Percentiles rank a stretch among this genome's conserved stretches.
These are phyloP conservation scores for Syritta pipiens DNA, from an alignment of 2,888 invertebrate genomes.

Conservation along the genomic window DNA sequence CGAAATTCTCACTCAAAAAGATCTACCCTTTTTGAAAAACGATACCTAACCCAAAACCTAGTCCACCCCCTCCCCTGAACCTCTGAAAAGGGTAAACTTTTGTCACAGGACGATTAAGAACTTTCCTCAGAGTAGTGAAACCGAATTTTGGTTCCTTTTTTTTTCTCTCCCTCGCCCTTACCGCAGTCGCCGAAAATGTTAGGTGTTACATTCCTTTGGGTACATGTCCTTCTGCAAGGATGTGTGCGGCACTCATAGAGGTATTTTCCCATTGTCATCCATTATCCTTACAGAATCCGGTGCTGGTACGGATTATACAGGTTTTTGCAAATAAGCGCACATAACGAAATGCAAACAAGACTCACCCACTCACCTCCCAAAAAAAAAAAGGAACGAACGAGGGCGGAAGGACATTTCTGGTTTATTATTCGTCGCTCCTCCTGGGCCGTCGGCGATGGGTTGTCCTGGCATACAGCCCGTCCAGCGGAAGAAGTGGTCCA, in stretches of 20 bases:
- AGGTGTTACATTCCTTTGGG: slow-evolving; percentile 41
- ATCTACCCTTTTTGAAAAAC: too few relatives aligned
- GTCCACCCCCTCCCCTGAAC: neutral
- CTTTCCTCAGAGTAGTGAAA: slow-evolving; percentile 16
- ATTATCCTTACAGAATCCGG: slow-evolving; percentile 49
- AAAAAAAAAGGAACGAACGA: too few relatives aligned
- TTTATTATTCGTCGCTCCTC: slow-evolving; percentile 37
- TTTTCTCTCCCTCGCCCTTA: neutral
- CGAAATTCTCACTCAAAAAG: too few relatives aligned
- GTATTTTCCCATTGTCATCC: slow-evolving; percentile 45
- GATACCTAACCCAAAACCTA: neutral
- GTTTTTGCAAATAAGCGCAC: slow-evolving; percentile 59
- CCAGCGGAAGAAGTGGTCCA: slow-evolving; percentile 22
- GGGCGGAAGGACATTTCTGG: slow-evolving; percentile 52
- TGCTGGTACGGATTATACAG: slow-evolving; percentile 54
- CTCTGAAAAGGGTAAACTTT: slow-evolving; percentile 34
- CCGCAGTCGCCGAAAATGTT: slow-evolving; percentile 25
- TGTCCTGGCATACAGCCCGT: too few relatives aligned
- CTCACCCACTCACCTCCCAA: neutral
- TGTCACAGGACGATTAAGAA: slow-evolving; percentile 33
- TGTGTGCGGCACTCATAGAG: neutral
- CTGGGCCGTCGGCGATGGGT: too few relatives aligned
- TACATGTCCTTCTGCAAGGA: neutral
- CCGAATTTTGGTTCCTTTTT: neutral
- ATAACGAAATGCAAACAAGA: slow-evolving; percentile 65